phyloP scores from a whole-genome alignment of 1,140 invertebrate species.

The Euborellia annulipes region DNA sequence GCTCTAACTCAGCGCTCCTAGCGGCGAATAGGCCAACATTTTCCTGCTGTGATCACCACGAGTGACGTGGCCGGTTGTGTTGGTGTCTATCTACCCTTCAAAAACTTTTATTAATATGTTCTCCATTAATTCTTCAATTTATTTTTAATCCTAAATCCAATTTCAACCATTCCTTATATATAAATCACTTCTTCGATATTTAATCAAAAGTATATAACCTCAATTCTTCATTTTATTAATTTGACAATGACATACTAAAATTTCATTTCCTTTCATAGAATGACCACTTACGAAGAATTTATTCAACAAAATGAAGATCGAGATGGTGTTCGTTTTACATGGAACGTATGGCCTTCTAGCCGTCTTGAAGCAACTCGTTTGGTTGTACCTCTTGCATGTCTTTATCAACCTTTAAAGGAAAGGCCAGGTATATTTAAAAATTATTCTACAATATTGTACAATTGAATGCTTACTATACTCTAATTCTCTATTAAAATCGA shows the following conservation, averaged over 20 bases:
- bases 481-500: too few relatives aligned
- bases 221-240: background rate
- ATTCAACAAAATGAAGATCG: constrained; percentile 95
- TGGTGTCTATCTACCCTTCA: too few relatives aligned
- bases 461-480: too few relatives aligned
- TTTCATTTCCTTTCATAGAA: constrained; percentile 24
- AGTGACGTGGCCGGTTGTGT: too few relatives aligned
- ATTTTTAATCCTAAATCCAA: too few relatives aligned
- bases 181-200: background rate
- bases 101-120: too few relatives aligned
- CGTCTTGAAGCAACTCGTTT: constrained; percentile 86
- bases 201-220: background rate
- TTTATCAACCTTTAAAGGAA: constrained; percentile 95
- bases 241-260: background rate
- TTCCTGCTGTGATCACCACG: too few relatives aligned
- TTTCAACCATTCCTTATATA: too few relatives aligned
- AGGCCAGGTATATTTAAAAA: constrained; percentile 46
- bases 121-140: too few relatives aligned
- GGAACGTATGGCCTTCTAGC: constrained; percentile 98
- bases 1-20: too few relatives aligned
- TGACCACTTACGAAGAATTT: constrained; percentile 89
- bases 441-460: too few relatives aligned
- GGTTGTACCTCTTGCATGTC: constrained; percentile 83
- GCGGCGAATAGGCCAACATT: too few relatives aligned
- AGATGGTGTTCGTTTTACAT: constrained; percentile 93